These are phyloP conservation scores for Trachymyrmex cornetzi DNA, from an alignment of 1,140 invertebrate species.

Conservation along the genomic window DNA sequence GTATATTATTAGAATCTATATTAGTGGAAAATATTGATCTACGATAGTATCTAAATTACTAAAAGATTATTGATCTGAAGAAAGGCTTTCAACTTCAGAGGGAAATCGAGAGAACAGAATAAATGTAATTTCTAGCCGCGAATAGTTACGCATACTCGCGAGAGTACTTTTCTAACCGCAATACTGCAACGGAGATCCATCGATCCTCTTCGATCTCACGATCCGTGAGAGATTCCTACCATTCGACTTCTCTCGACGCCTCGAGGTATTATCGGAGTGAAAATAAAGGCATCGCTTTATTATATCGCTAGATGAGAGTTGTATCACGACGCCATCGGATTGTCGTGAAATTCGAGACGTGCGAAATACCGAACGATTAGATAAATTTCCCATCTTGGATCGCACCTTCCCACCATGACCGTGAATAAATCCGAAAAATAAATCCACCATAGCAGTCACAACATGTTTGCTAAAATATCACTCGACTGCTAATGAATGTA, in stretches of 20 bases:
- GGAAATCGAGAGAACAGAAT: conserved; percentile 30
- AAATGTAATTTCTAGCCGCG: conserved; percentile 54
- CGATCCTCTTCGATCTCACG: conserved; percentile 77
- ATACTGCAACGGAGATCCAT: conserved; percentile 51
- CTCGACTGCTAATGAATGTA: not conserved
- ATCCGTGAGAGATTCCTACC: conserved; percentile 69
- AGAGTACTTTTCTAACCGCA: conserved; percentile 53
- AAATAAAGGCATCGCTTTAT: conserved; percentile 61
- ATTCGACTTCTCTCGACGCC: conserved; percentile 50
- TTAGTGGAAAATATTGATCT: conserved; percentile 16
- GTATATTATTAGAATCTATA: conserved; percentile 23
- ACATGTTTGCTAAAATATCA: not conserved
- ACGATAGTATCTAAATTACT: conserved; percentile 1
- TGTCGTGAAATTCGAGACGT: conserved; percentile 51
- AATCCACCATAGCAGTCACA: not conserved
- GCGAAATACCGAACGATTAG: conserved; percentile 15
- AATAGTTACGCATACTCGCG: conserved; percentile 53
- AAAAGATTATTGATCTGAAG: conserved; percentile 6
- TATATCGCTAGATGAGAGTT: conserved; percentile 47
- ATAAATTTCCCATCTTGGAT: not conserved
- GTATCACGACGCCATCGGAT: not conserved
- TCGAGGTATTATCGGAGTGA: conserved; percentile 33
- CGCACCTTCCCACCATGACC: not conserved
- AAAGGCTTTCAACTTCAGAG: conserved; percentile 19
- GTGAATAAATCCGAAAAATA: not conserved